Evolutionary conservation across 1,140 invertebrate species (phyloP), one percentile per base, ranked within the genome.

Genomic region (Drosophila sechellia): DNA sequence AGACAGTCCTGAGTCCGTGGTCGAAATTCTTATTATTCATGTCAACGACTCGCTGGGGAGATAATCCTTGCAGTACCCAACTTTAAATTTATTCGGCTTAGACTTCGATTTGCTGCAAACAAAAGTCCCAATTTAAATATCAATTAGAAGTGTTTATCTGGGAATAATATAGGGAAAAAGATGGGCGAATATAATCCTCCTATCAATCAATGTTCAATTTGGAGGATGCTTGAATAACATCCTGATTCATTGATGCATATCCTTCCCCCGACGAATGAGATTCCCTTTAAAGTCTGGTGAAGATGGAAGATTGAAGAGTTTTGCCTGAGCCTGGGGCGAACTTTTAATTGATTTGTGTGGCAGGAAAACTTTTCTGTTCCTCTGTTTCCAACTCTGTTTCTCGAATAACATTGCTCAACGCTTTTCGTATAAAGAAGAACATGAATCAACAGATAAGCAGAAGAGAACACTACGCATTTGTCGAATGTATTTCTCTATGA

Each of bases 281-380:
- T 50, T 37, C 37, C 40, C 15, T 52, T 75, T 75, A 53, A 75
- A 48, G 20, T n/a, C 56, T 43, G 48, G 15, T 49, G 43, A 66
- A 49, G 58, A 15, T 13, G 64, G 35, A 54, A 58, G 71, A 65
- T 66, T 65, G 54, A 63, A 46, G 72, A 70, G 57, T 42, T 52
- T 46, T 22, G 39, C 42, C 17, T 42, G 20, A 68, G 53, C 35
- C 45, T 31, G 53, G 68, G 68, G 53, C 52, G 53, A 77, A 77
- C 64, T 77, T 77, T 77, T 77, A 77, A 77, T 77, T 77, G 75
- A 77, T 77, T 77, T 78, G 65, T 70, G 57, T 77, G 65, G 56
- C 50, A 46, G 73, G 43, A 31, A 70, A 77, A 70, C 52, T 70
- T 77, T 77, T 35, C 13, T 12, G 25, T 25, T 11, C 1, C 37